Evolutionary conservation across 2,888 invertebrate species (phyloP), one percentile per base, ranked within the genome.

Genomic region (Mimumesa dahlbomi): DNA sequence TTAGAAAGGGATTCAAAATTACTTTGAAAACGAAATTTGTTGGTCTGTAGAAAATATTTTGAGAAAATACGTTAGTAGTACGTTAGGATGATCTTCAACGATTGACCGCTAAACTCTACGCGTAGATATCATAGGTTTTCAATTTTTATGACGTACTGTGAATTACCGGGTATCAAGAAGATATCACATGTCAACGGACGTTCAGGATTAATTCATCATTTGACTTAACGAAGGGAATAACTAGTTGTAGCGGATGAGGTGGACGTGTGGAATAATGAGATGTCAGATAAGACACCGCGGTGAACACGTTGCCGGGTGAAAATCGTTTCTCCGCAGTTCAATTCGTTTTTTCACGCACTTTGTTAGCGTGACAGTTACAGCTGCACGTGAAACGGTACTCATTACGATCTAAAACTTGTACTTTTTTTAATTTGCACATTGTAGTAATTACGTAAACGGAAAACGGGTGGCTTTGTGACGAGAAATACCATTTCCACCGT

Each of bases 261-360:
- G 72, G 74, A 79, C 72, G 79, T 40, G 77, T 58, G 65, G 65
- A 79, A 79, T 77, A 74, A 77, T 50, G 59, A 70, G 79, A 79
- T 76, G 74, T 63, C 67, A 67, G 79, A 79, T 76, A 78, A 72
- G 73, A 59, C 46, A 57, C 49, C 49, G 59, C 69, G 59, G 68
- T 57, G 61, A 53, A 61, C 69, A 45, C 43, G 63, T 53, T 56
- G 57, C 29, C 66, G 69, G 56, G 25, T 62, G 72, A 66, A 78
- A 79, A 78, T 77, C 77, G 62, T 66, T 70, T 63, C 69, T 38
- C 16, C 50, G 36, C 42, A 31, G 6, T 38, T 36, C 54, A 40
- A 61, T 53, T 72, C 7, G 3, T 25, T 52, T 59, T 62, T 38
- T 62, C 58, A 34, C 52, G 25, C 71, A 48, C 59, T n/a, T n/a